Evolutionary conservation across 2,113 vertebrate genomes (phyloP).

Genomic region (Candoia aspera): DNA sequence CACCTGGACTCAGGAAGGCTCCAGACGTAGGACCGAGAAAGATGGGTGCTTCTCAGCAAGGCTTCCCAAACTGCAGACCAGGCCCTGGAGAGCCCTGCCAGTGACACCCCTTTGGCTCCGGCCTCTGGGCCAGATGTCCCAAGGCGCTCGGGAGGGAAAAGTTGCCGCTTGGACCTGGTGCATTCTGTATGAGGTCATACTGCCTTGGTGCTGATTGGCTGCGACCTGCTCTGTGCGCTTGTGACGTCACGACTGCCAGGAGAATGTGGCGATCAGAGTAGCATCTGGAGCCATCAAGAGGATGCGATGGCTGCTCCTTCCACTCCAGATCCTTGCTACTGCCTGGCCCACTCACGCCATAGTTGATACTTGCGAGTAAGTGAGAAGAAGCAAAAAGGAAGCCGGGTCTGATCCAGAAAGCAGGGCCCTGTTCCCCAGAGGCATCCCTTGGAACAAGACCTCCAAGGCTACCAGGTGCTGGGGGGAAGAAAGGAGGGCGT

Average conservation of each 20-base stretch:
- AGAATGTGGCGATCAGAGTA: constrained; percentile 4
- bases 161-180: background rate
- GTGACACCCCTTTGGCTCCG: accelerated
- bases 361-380: constrained; percentile 30
- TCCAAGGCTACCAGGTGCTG: background rate
- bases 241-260: background rate
- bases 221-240: background rate
- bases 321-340: constrained; percentile 4
- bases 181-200: constrained; percentile 18
- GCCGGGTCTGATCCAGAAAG: background rate
- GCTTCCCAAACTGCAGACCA: background rate
- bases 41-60: background rate
- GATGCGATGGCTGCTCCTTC: constrained; percentile 19
- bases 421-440: background rate
- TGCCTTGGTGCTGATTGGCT: constrained; percentile 3
- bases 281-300: constrained; percentile 2
- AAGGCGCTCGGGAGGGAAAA: background rate
- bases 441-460: background rate
- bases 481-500: background rate
- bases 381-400: background rate
- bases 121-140: background rate
- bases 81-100: background rate
- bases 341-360: constrained; percentile 6
- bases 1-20: too few species aligned
- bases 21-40: background rate